A percentile compares a stretch with the other conserved stretches of the same genome.
These are phyloP conservation scores for Podocnemis expansa DNA, from an alignment of 2,113 vertebrate genomes.

Conservation along the genomic window DNA sequence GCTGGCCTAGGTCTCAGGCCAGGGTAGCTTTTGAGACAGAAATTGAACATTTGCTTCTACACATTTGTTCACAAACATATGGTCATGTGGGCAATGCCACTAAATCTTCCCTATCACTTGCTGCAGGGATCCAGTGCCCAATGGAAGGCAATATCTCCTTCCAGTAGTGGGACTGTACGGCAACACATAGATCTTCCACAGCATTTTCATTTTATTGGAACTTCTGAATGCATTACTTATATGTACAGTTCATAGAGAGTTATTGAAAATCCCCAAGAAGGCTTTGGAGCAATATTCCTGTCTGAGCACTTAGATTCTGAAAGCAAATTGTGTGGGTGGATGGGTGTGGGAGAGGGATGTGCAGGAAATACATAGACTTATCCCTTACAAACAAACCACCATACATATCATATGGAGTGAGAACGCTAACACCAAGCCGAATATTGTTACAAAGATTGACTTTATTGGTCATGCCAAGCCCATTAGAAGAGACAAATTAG, in stretches of 20 bases:
- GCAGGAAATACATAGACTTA: not conserved
- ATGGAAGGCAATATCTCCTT: not conserved
- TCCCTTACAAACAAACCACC: slow-evolving; percentile 35
- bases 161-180: not conserved
- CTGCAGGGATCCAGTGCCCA: not conserved
- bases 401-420: slow-evolving; percentile 14
- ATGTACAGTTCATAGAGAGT: fast-evolving
- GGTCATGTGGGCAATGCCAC: fast-evolving
- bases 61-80: no score
- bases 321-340: not conserved
- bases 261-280: not conserved
- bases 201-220: not conserved
- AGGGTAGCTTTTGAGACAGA: not conserved
- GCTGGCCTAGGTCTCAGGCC: not conserved
- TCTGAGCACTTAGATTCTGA: not conserved
- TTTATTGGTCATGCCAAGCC: slow-evolving; percentile 24
- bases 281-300: not conserved
- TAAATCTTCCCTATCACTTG: fast-evolving
- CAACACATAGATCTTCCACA: not conserved
- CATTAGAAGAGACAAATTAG: slow-evolving; percentile 46
- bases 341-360: not conserved
- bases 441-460: not conserved
- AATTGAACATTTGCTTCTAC: no score
- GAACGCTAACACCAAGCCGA: not conserved
- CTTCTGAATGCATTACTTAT: fast-evolving